phyloP scores from a whole-genome alignment of 2,888 invertebrate species.

The Morpho helenor region DNA sequence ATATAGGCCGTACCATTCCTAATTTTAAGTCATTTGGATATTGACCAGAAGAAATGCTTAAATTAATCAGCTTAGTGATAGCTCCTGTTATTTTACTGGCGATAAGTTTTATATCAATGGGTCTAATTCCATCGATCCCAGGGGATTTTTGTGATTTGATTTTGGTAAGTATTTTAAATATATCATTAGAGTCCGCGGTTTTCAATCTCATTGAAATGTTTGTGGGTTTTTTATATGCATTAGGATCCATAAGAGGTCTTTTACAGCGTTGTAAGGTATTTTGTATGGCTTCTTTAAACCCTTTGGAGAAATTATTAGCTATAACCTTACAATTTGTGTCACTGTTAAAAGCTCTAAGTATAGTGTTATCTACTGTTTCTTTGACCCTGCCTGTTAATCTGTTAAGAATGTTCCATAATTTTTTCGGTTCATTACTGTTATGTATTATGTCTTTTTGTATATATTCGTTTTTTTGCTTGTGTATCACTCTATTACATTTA shows the following conservation, averaged over 20 bases:
- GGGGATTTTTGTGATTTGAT: conserved; percentile 23
- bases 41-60: conserved; percentile 1
- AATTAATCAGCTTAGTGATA: conserved; percentile 25
- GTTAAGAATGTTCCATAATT: too few species aligned
- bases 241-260: not conserved
- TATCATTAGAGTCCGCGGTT: conserved; percentile 5
- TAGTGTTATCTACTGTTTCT: too few species aligned
- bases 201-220: conserved; percentile 9
- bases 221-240: not conserved
- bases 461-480: conserved; percentile 14
- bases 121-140: conserved; percentile 19
- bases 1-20: conserved; percentile 25
- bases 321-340: not conserved
- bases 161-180: conserved; percentile 17
- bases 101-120: conserved; percentile 19
- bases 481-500: conserved; percentile 16
- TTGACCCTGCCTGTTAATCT: too few species aligned
- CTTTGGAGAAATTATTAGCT: conserved; percentile 3
- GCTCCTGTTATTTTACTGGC: conserved; percentile 7
- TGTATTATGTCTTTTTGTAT: conserved; percentile 3
- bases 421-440: conserved; percentile 15
- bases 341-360: conserved; percentile 11
- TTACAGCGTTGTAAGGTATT: conserved; percentile 9
- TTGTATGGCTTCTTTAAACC: conserved; percentile 1
- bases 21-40: conserved; percentile 24